Base-by-base conservation (phyloP, 1,140 invertebrate genomes). In the Megalonaias nervosa region DNA sequence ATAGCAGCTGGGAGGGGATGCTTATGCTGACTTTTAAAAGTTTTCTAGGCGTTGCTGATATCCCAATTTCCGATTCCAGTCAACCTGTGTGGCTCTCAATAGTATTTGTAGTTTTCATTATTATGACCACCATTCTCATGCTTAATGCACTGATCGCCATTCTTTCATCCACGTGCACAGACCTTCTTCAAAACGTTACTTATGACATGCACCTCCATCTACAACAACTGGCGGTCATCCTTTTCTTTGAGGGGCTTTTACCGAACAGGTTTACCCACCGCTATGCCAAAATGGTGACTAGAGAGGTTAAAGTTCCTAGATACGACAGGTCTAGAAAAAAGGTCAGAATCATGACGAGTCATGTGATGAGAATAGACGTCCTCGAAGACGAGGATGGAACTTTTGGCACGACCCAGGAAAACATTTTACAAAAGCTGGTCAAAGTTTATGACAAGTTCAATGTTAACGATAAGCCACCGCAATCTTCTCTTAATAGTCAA, bases 101-200 rank as follows among this genome's bases (percentile, higher is more conserved):
- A 0, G 74, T 87, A 16, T 84, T 82, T 68, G 55, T 82, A 14
- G 19, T 81, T 12, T 87, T 86, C 74, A 77, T 79, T 0, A 58
- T 86, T 13, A 67, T 87, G 21, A 85, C 86, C 17, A 85, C 84
- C 62, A 64, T 87, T 2, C 71, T 87, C 15, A 79, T 85, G 78
- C 65, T 87, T 11, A 87, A 87, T 74, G 79, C 82, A 1, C 76
- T 87, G 15, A 87, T 87, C 55, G 86, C 86, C 15, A 85, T 87
- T 83, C 84, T 87, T 81, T 85, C 85, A 59, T 79, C 83, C 65
- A 86, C 86, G 31, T 87, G 85, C 66, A 75, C 80, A 17, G 55
- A 81, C 5, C 79, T 87, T 1, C 64, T 82, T 3, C 75, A 85
- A 17, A 76, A 83, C 71, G 75, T 74, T 4, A 72, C 79, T 31